Percentiles rank a stretch among this genome's conserved stretches.
These are phyloP conservation scores for Choreutis nemorana DNA, from an alignment of 2,888 invertebrate genomes.

Conservation along the genomic window DNA sequence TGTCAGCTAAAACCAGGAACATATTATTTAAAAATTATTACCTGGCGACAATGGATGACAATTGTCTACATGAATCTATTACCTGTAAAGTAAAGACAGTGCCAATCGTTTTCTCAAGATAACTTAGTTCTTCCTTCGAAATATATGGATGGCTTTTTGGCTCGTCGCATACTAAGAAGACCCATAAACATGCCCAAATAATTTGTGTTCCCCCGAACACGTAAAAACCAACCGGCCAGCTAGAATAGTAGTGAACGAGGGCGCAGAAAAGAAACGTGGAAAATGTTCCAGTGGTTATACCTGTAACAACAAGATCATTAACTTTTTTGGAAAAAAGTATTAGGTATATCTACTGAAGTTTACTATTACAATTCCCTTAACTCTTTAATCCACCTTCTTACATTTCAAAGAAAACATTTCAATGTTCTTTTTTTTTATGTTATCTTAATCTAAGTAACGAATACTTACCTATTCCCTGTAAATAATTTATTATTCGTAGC, in stretches of 20 bases:
- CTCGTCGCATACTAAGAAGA: constrained; percentile 65
- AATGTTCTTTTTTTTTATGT: too few relatives aligned
- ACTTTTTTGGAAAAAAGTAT: too few relatives aligned
- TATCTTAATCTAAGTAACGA: too few relatives aligned
- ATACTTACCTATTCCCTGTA: too few relatives aligned
- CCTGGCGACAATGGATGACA: too few relatives aligned
- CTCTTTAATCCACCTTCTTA: too few relatives aligned
- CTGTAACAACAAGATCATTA: constrained; percentile 22
- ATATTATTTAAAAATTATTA: too few relatives aligned
- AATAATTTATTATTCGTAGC: too few relatives aligned
- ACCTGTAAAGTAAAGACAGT: constrained; percentile 49
- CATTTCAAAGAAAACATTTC: too few relatives aligned
- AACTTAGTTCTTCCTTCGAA: constrained; percentile 64
- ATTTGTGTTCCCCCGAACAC: constrained; percentile 62
- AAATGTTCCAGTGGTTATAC: constrained; percentile 67
- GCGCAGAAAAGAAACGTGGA: constrained; percentile 73
- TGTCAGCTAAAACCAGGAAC: constrained; percentile 27
- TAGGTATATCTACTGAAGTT: too few relatives aligned
- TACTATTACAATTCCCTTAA: too few relatives aligned
- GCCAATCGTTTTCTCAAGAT: constrained; percentile 66
- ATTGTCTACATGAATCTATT: constrained; percentile 8
- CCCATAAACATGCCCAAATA: constrained; percentile 64
- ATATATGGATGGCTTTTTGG: constrained; percentile 70
- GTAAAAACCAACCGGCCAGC: constrained; percentile 74
- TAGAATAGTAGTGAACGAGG: constrained; percentile 63